Percentiles rank a stretch among this genome's conserved stretches.
phyloP scores from a whole-genome alignment of 2,888 invertebrate genomes.

The Ectobius pallidus region DNA sequence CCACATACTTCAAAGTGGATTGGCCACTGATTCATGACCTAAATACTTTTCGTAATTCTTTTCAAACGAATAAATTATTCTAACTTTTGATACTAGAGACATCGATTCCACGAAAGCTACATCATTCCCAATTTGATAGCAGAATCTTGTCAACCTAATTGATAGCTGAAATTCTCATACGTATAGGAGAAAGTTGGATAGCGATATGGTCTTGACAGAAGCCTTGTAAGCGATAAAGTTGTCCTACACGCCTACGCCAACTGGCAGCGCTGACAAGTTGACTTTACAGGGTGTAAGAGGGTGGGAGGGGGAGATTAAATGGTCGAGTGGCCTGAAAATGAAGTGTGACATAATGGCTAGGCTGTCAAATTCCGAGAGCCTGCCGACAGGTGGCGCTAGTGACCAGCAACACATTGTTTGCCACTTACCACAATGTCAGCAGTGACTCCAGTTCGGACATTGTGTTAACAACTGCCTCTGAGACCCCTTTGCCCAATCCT shows the following conservation, averaged over 20 bases:
- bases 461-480: not conserved
- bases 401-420: not conserved
- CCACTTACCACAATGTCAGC: conserved; percentile 5
- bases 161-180: too few relatives aligned
- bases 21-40: too few relatives aligned
- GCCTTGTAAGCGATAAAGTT: conserved; percentile 13
- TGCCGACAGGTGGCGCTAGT: not conserved
- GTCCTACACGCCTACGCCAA: not conserved
- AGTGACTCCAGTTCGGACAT: not conserved
- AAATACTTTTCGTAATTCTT: too few relatives aligned
- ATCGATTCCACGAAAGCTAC: too few relatives aligned
- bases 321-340: conserved; percentile 2
- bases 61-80: too few relatives aligned
- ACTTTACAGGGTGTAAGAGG: not conserved
- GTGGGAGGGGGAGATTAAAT: not conserved
- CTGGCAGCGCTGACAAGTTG: not conserved
- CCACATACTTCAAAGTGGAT: too few relatives aligned
- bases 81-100: too few relatives aligned
- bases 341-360: not conserved
- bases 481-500: too few relatives aligned
- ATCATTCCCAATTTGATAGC: too few relatives aligned
- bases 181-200: not conserved
- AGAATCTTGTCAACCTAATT: too few relatives aligned
- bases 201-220: not conserved
- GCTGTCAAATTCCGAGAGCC: not conserved